Base-by-base conservation (phyloP, 2,888 invertebrate genomes). In the Leptopilina myrica region DNA sequence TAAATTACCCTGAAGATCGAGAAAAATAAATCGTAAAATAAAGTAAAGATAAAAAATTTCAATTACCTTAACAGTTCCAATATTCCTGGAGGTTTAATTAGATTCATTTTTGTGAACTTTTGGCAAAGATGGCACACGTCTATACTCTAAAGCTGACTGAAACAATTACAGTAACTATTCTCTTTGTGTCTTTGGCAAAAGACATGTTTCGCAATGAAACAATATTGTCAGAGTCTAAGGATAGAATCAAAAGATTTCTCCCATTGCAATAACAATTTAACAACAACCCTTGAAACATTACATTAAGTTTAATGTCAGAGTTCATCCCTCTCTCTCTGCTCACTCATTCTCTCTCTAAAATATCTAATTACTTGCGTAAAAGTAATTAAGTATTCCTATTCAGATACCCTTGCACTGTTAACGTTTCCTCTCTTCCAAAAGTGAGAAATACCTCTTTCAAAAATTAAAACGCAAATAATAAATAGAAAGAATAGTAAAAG, bases 161-260 rank as follows among this genome's bases (percentile, higher is more conserved):
- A 43, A 67, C 67, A 67, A 67, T 67, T 67, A 67, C 20, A 12
- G 20, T 20, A 49, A 67, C 20, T 46, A 67, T 67, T 67, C 46
- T 67, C 11, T 46, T 46, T 49, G 49, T 49, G 9, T 20, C 62
- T 62, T 20, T 62, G 20, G 20, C 20, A 11, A 49, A n/a, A 9
- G 43, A 15, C 49, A 67, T 5, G 49, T 15, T 62, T n/a, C 20
- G 8, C 20, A 62, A 20, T 62, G 62, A 12, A 49, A 33, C 20
- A 67, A 67, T 67, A 6, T 15, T 49, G 49, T 26, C 43, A 49
- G 15, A 67, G 6, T 5, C 11, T 1, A 15, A 67, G 15, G 9
- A 6, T 5, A 11, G 33, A 20, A 67, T 20, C 49, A 49, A 46
- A 49, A 20, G 12, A 67, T 46, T 67, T 67, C 46, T 67, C 20